phyloP scores from a whole-genome alignment of 2,888 invertebrate species.

The Bombyx huttoni region DNA sequence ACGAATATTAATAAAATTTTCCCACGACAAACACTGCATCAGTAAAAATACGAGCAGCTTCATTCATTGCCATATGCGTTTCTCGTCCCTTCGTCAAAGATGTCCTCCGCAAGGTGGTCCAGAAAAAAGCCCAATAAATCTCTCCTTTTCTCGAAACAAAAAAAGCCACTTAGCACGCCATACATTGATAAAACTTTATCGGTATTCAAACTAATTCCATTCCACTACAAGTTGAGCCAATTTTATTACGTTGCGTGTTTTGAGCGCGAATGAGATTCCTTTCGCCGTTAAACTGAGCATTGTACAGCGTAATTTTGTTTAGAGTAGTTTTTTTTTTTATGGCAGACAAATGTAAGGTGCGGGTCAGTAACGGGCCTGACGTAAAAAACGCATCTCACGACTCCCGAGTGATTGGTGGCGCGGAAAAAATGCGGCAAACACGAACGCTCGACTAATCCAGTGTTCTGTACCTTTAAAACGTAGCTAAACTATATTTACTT shows the following conservation, averaged over 20 bases:
- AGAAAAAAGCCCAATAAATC: constrained; percentile 29
- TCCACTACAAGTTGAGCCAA: constrained; percentile 3
- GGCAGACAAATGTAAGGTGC: constrained; percentile 23
- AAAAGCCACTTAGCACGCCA: constrained; percentile 36
- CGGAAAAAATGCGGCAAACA: constrained; percentile 36
- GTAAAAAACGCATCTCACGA: constrained; percentile 57
- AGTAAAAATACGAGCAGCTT: neutral
- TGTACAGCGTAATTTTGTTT: constrained; percentile 14
- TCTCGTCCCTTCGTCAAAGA: constrained; percentile 1
- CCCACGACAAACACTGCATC: constrained; percentile 1
- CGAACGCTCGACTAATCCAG: constrained; percentile 7
- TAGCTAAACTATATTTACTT: no score
- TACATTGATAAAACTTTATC: constrained; percentile 20
- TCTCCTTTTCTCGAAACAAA: constrained; percentile 18
- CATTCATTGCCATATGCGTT: constrained; percentile 5
- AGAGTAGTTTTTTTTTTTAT: constrained; percentile 13
- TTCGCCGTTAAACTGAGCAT: constrained; percentile 8
- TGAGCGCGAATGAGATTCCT: constrained; percentile 6
- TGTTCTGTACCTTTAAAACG: neutral
- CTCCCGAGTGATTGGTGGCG: constrained; percentile 45
- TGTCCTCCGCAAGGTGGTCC: constrained; percentile 24
- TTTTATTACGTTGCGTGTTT: constrained; percentile 14
- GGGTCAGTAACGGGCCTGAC: constrained; percentile 43
- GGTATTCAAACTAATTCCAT: constrained; percentile 7
- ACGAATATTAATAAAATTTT: neutral